A percentile compares a stretch with the other conserved stretches of the same genome.
Evolutionary conservation across 35 echinoderm and acorn worm species (phyloP).

Genomic region (Stichopus chloronotus): DNA sequence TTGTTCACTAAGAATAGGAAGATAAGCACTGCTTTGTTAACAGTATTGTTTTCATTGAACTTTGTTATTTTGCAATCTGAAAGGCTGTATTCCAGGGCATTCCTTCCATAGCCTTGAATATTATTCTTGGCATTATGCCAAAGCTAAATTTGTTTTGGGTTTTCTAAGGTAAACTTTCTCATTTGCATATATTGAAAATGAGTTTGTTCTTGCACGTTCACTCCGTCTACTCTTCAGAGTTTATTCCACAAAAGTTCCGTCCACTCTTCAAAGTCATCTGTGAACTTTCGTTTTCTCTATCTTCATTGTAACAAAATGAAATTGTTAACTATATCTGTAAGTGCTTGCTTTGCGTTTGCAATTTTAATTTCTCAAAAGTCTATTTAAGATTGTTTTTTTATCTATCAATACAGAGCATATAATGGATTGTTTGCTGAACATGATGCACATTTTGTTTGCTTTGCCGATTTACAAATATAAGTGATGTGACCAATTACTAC

Average conservation of each 20-base stretch:
- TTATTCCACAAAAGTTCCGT: not conserved
- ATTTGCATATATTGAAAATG: too few species aligned
- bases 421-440: not conserved
- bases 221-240: not conserved
- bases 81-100: too few species aligned
- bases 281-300: not conserved
- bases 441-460: slow-evolving; percentile 43
- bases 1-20: too few species aligned
- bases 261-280: not conserved
- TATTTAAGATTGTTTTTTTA: slow-evolving; percentile 11
- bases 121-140: too few species aligned
- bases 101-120: too few species aligned
- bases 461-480: not conserved
- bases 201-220: not conserved
- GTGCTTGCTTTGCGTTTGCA: not conserved
- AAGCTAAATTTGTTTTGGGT: too few species aligned
- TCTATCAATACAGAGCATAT: slow-evolving; percentile 17
- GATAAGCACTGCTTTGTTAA: too few species aligned
- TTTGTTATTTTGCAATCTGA: too few species aligned
- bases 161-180: too few species aligned
- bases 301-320: not conserved
- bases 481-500: slow-evolving; percentile 9
- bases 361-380: not conserved
- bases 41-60: too few species aligned
- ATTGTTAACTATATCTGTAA: not conserved